Conservation (phyloP, 1,140 invertebrate genomes). For the Zaprionus africanus region DNA sequence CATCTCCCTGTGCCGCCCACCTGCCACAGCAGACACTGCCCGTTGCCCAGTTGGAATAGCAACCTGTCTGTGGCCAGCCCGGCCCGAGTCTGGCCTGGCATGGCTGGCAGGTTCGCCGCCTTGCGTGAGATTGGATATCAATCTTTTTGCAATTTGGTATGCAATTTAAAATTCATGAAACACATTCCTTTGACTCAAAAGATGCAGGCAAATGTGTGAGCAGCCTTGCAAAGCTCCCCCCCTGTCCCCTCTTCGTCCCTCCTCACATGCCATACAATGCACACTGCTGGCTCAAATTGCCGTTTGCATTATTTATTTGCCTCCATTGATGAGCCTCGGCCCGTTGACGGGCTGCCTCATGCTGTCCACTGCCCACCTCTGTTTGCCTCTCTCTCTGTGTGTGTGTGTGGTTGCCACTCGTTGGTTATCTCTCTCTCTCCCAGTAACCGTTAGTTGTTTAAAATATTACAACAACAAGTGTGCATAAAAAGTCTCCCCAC, state of each 20-base stretch:
- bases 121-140: constrained; percentile 84
- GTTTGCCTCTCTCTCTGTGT: constrained; percentile 1
- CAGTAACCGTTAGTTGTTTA: constrained; percentile 71
- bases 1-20: constrained; percentile 58
- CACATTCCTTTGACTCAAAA: constrained; percentile 83
- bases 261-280: constrained; percentile 3
- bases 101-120: constrained; percentile 39
- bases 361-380: constrained; percentile 32
- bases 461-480: constrained; percentile 67
- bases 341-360: constrained; percentile 9
- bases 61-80: constrained; percentile 37
- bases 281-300: constrained; percentile 70
- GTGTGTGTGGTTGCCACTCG: constrained; percentile 10
- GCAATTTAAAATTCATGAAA: constrained; percentile 84
- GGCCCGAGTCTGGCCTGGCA: background rate
- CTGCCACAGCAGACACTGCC: constrained; percentile 35
- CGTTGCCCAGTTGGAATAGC: constrained; percentile 11
- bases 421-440: constrained; percentile 31
- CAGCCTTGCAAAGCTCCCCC: constrained; percentile 18
- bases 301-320: constrained; percentile 83
- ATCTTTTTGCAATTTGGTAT: constrained; percentile 83
- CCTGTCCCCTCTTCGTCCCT: background rate
- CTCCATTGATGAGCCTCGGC: constrained; percentile 71
- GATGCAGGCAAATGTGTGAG: constrained; percentile 77
- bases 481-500: constrained; percentile 13